Evolutionary conservation across 2,113 vertebrate species (phyloP).

Genomic region (Eudyptes chrysolophus): DNA sequence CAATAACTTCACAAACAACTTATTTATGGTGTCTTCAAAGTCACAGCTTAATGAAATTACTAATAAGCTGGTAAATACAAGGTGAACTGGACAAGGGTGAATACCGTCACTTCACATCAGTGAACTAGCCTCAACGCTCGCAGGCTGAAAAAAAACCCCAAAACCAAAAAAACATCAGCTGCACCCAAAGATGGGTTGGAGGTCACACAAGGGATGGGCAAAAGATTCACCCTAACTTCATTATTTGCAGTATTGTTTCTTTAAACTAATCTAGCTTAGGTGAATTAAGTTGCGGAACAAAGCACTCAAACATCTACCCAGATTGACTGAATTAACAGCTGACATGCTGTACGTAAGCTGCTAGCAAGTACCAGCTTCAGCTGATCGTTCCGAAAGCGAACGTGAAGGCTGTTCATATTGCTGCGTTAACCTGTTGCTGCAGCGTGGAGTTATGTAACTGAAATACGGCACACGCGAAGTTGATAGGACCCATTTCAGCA

Average conservation of each 20-base stretch:
- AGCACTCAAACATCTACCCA: not conserved
- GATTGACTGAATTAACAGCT: not conserved
- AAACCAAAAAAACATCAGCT: fast-evolving
- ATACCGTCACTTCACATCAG: not conserved
- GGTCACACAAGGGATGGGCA: not conserved
- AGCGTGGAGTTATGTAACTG: not conserved
- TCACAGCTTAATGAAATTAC: not conserved
- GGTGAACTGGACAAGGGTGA: not conserved
- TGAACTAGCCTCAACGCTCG: not conserved
- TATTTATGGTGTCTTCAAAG: not conserved
- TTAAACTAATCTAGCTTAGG: not conserved
- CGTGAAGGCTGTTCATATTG: not conserved
- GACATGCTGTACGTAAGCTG: not conserved
- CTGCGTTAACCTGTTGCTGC: not conserved
- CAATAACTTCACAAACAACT: not conserved
- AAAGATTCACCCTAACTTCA: not conserved
- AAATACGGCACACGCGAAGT: not conserved
- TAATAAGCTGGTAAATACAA: not conserved
- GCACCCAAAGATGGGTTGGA: not conserved
- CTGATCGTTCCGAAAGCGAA: not conserved
- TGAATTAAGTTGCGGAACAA: not conserved
- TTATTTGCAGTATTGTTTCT: not conserved
- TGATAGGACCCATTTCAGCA: not conserved
- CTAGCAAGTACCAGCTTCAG: not conserved
- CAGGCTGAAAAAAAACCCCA: not conserved